These are phyloP conservation scores for Dasyurus viverrinus DNA, from an alignment of 2,113 vertebrate species.

Conservation along the genomic window DNA sequence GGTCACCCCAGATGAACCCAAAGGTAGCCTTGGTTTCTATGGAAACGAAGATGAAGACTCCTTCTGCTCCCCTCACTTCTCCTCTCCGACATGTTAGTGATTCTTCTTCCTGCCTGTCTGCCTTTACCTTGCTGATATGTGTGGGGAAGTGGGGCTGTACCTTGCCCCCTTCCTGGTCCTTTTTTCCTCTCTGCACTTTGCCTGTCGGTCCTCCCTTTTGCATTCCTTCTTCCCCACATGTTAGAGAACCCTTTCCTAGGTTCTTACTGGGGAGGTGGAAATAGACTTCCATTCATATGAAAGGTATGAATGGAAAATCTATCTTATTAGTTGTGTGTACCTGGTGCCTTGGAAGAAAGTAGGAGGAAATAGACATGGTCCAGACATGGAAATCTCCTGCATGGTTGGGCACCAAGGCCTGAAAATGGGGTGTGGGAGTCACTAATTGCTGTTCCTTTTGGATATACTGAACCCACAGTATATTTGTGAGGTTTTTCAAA, in stretches of 20 bases:
- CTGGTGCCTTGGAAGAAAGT: background rate
- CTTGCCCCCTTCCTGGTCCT: constrained; percentile 70
- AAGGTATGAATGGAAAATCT: background rate
- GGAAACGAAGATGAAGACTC: constrained; percentile 99
- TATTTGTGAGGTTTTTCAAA: constrained; percentile 7
- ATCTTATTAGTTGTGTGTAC: background rate
- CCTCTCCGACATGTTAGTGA: constrained; percentile 97
- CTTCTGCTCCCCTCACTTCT: constrained; percentile 99
- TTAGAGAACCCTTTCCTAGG: background rate
- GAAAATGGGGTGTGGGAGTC: background rate
- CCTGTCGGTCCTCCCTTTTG: constrained; percentile 56
- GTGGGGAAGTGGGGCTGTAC: constrained; percentile 58
- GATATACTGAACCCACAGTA: background rate
- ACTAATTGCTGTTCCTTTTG: background rate
- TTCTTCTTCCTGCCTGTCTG: constrained; percentile 89
- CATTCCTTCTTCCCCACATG: constrained; percentile 16
- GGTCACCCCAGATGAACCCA: constrained; percentile 99
- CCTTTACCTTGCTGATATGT: constrained; percentile 68
- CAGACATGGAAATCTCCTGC: background rate
- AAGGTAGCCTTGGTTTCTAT: constrained; percentile 99
- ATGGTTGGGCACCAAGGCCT: background rate
- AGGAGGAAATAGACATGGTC: background rate
- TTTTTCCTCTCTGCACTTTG: constrained; percentile 61
- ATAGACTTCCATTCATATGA: background rate
- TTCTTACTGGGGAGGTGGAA: constrained; percentile 2